These are phyloP conservation scores for Drymonia ruficornis DNA, from an alignment of 2,888 invertebrate species.

Conservation along the genomic window DNA sequence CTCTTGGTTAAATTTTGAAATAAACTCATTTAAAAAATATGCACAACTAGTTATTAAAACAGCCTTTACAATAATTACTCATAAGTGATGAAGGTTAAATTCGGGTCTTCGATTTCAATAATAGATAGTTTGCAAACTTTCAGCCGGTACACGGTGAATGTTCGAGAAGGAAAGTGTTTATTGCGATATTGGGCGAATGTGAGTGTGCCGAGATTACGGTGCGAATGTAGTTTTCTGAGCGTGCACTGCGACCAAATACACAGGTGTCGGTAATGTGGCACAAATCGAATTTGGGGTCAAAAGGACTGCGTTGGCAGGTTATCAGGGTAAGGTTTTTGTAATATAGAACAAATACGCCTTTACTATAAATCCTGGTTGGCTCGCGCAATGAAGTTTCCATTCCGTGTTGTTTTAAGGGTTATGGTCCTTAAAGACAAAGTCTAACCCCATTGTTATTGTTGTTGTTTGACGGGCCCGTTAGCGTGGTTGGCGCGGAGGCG, in stretches of 20 bases:
- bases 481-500: too few relatives aligned
- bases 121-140: conserved; percentile 67
- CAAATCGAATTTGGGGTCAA: conserved; percentile 64
- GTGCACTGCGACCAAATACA: conserved; percentile 62
- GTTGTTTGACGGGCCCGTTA: too few relatives aligned
- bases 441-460: too few relatives aligned
- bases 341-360: conserved; percentile 4
- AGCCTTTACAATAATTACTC: not conserved
- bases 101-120: conserved; percentile 65
- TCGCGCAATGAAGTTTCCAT: too few relatives aligned
- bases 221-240: conserved; percentile 57
- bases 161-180: conserved; percentile 73
- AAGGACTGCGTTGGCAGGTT: conserved; percentile 43
- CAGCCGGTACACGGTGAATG: conserved; percentile 60
- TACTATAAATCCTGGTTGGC: too few relatives aligned
- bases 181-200: conserved; percentile 77
- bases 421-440: too few relatives aligned
- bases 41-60: not conserved
- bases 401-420: too few relatives aligned
- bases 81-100: conserved; percentile 23
- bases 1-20: conserved; percentile 25
- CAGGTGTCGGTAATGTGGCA: conserved; percentile 77
- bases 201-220: conserved; percentile 65
- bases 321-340: conserved; percentile 27
- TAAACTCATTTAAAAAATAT: conserved; percentile 8